Evolutionary conservation across 2,113 vertebrate species (phyloP), one percentile per base, ranked within the genome.

Genomic region (Gasterosteus nipponicus): DNA sequence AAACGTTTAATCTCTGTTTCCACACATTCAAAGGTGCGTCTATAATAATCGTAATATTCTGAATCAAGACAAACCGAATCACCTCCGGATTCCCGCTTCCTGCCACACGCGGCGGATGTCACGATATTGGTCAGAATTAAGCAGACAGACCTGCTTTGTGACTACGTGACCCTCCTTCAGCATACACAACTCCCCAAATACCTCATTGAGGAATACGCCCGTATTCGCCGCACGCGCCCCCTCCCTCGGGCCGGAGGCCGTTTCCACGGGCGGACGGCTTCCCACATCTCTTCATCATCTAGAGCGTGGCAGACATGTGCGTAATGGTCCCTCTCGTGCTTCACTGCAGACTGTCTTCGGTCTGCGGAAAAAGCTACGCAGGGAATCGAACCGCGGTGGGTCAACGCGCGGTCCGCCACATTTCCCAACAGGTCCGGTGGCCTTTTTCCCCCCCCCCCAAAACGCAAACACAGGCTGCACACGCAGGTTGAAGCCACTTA

Each of bases 231-330:
- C 42, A 78, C 49, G 64, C 79, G 69, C 73, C 57, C 64, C 80
- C 85, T 65, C 33, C n/a, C n/a, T n/a, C n/a, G n/a, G 57, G 84
- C 90, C 80, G 74, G 80, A 78, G 90, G 89, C 91, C 5, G 46
- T 80, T 88, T 87, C 78, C 73, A 83, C 73, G 72, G 86, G 81
- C 87, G 76, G 82, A 89, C 62, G 61, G 47, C 7, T 65, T 88
- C 86, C 86, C 78, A 73, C 78, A 89, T 86, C 91, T 92, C 86
- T 90, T 93, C 87, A 91, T 92, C 90, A 91, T 91, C 87, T 61
- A 73, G 72, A 82, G 72, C 38, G 77, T 81, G 66, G 71, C 54
- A 91, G 86, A 90, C 84, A 42, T 80, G 80, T 87, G 75, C 90
- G 78, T 89, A 92, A 92, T 90, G 77, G 80, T 86, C 72, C 76